Evolutionary conservation across 2,888 invertebrate species (phyloP).

Genomic region (Apotomis turbidana): DNA sequence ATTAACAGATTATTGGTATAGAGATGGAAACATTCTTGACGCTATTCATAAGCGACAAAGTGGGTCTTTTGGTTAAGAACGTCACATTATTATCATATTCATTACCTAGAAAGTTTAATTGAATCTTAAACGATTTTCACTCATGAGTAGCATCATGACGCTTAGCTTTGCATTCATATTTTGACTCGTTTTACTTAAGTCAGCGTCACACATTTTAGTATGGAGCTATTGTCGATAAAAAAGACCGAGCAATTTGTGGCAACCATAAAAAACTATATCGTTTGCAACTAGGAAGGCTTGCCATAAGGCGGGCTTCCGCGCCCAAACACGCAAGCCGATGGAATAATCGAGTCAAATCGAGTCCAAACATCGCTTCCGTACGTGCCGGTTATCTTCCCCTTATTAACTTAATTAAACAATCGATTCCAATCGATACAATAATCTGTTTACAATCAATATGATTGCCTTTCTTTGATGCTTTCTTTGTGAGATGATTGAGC

Average conservation of each 20-base stretch:
- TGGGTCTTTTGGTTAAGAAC: too few species aligned
- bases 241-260: conserved; percentile 14
- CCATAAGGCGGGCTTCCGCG: conserved; percentile 43
- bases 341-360: conserved; percentile 42
- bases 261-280: conserved; percentile 36
- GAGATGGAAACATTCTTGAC: too few species aligned
- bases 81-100: too few species aligned
- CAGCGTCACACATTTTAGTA: too few species aligned
- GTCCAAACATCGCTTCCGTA: conserved; percentile 55
- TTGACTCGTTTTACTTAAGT: too few species aligned
- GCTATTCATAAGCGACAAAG: too few species aligned
- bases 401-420: conserved; percentile 42
- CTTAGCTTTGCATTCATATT: too few species aligned
- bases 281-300: conserved; percentile 39
- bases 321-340: conserved; percentile 44
- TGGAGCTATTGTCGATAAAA: too few species aligned
- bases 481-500: not conserved
- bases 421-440: conserved; percentile 48
- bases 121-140: too few species aligned
- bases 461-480: conserved; percentile 15
- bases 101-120: too few species aligned
- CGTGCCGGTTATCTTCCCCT: conserved; percentile 52
- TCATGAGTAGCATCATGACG: too few species aligned
- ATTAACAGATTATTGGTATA: too few species aligned
- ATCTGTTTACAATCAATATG: conserved; percentile 41